Evolutionary conservation across 2,888 invertebrate genomes (phyloP).

Genomic region (Andrena minutula): DNA sequence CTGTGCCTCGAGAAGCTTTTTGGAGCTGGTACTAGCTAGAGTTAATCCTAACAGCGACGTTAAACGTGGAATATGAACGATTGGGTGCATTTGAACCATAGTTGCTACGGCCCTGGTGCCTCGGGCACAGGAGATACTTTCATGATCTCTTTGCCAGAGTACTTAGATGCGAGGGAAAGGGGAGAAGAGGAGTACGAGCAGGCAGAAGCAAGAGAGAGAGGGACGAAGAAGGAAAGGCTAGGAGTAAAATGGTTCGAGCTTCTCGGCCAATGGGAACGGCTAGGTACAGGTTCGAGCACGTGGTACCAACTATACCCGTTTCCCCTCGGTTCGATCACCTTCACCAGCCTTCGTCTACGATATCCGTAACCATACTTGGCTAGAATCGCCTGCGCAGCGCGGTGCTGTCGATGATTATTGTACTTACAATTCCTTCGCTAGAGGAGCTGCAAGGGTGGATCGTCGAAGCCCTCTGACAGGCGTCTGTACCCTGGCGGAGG

Average conservation of each 20-base stretch:
- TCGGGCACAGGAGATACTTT: constrained; percentile 40
- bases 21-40: background rate
- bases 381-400: constrained; percentile 22
- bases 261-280: constrained; percentile 53
- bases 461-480: constrained; percentile 21
- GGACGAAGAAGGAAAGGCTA: constrained; percentile 32
- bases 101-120: constrained; percentile 49
- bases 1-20: background rate
- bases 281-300: constrained; percentile 38
- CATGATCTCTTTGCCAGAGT: constrained; percentile 59
- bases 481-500: constrained; percentile 5
- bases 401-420: background rate
- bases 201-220: constrained; percentile 18
- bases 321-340: constrained; percentile 61
- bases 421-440: constrained; percentile 13
- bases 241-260: constrained; percentile 37
- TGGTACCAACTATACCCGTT: constrained; percentile 44
- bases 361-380: constrained; percentile 34
- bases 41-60: background rate
- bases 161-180: constrained; percentile 38
- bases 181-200: constrained; percentile 16
- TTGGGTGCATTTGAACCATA: constrained; percentile 14
- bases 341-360: constrained; percentile 62
- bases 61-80: background rate
- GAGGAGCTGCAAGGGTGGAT: background rate